Conservation (phyloP, 2,797 vertebrate genomes). For the Tragopan temminckii region DNA sequence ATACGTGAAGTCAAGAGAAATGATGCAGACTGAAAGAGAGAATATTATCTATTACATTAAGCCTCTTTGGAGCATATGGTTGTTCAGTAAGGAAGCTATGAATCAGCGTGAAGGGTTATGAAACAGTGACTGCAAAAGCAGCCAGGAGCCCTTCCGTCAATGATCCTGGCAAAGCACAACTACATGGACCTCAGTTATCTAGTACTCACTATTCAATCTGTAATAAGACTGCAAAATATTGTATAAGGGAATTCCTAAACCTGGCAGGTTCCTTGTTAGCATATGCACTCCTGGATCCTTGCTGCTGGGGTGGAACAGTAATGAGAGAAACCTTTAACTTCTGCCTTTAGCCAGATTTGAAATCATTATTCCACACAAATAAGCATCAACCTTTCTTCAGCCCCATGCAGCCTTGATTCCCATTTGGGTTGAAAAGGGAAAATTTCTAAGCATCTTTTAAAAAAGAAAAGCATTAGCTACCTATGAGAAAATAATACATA, state of each 20-base stretch:
- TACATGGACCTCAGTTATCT: background rate
- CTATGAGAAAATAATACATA: background rate
- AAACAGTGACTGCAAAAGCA: background rate
- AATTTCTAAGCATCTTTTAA: background rate
- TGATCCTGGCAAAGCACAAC: background rate
- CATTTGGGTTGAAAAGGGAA: background rate
- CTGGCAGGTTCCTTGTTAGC: background rate
- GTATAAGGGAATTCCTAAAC: background rate
- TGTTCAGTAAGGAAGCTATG: background rate
- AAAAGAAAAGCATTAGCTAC: background rate
- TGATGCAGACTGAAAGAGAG: background rate
- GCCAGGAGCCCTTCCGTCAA: background rate
- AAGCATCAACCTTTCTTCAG: background rate
- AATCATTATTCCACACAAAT: background rate
- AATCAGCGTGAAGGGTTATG: background rate
- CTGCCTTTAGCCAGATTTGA: background rate
- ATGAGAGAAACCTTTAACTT: background rate
- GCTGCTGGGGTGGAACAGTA: background rate
- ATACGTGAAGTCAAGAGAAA: background rate
- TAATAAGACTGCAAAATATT: background rate
- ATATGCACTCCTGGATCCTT: background rate
- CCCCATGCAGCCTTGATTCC: background rate
- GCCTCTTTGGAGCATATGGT: background rate
- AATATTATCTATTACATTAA: background rate
- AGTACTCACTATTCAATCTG: background rate